Base-by-base conservation (phyloP, 2,888 invertebrate genomes). In the Nudaria mundana region DNA sequence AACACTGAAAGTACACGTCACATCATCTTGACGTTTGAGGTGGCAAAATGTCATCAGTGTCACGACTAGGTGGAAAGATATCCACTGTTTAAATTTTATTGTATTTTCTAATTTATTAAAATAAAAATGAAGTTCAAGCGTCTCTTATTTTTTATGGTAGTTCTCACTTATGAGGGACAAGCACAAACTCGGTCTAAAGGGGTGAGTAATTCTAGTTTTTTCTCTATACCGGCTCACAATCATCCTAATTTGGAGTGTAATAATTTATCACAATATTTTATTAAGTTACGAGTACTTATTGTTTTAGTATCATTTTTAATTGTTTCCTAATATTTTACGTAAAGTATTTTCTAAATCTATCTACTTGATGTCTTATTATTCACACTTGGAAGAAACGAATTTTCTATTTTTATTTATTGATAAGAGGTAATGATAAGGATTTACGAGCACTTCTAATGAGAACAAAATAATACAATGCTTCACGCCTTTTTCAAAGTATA, bases 181-280 rank as follows among this genome's bases (percentile, higher is more conserved):
- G 89, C 86, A 2, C 88, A 88, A 66, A 69, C 57, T 31, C 78
- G 83, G 2, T 48, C 67, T 2, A 86, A 82, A 80, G 78, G 83
- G 72, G 77, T 89, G 76, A 65, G 76, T 76, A 54, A 18, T 30
- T 10, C 3, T 18, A 7, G 15, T 26, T 7, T 5, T 29, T 7
- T 23, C 28, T 12, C 18, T 8, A 8, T 20, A 28, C 71, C 76
- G 75, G 73, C 50, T 13, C 63, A 52, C 44, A 12, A 22, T 30
- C 15, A 2, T 18, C 36, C n/a, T 2, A 8, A 8, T 22, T 29
- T 52, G 16, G 18, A 14, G 18, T 25, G 10, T 6, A 12, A 30
- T 23, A n/a, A 2, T 14, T 7, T 25, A 12, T 6, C 12, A 11
- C 4, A 6, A 6, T 12, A 5, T 25, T 5, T n/a, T 25, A 25